phyloP scores from a whole-genome alignment of 2,797 vertebrate genomes.

The Naso thynnoides region DNA sequence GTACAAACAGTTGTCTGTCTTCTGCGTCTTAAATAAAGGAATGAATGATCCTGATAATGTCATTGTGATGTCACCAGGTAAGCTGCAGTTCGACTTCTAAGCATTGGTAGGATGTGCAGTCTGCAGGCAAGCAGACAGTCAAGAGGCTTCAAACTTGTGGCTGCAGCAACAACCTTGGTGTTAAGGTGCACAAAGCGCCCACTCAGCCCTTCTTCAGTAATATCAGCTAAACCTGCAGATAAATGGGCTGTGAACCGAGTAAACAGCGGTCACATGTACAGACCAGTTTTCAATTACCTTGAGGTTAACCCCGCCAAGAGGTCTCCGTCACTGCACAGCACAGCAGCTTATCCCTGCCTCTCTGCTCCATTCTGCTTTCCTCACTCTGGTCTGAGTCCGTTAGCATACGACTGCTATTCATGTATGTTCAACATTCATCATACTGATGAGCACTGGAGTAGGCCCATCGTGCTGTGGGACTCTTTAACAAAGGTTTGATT shows the following conservation, averaged over 20 bases:
- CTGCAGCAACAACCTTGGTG: slow-evolving; percentile 49
- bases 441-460: background rate
- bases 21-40: no score
- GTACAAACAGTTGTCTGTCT: background rate
- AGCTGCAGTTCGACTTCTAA: background rate
- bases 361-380: slow-evolving; percentile 21
- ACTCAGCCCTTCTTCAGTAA: slow-evolving; percentile 74
- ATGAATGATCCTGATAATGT: background rate
- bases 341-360: slow-evolving; percentile 54
- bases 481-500: background rate
- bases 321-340: slow-evolving; percentile 56
- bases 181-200: slow-evolving; percentile 62
- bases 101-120: slow-evolving; percentile 4
- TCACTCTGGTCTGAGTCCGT: slow-evolving; percentile 6
- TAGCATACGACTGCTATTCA: background rate
- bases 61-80: slow-evolving; percentile 2
- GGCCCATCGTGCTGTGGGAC: background rate
- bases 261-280: slow-evolving; percentile 80
- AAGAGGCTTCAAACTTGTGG: slow-evolving; percentile 37
- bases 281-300: slow-evolving; percentile 81
- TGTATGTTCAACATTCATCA: background rate
- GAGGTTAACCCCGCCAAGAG: slow-evolving; percentile 76
- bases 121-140: slow-evolving; percentile 30
- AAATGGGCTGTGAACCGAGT: slow-evolving; percentile 80
- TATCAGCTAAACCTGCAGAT: slow-evolving; percentile 80